These are phyloP conservation scores for Ypsolopha scabrella DNA, from an alignment of 2,888 invertebrate genomes.

Conservation along the genomic window DNA sequence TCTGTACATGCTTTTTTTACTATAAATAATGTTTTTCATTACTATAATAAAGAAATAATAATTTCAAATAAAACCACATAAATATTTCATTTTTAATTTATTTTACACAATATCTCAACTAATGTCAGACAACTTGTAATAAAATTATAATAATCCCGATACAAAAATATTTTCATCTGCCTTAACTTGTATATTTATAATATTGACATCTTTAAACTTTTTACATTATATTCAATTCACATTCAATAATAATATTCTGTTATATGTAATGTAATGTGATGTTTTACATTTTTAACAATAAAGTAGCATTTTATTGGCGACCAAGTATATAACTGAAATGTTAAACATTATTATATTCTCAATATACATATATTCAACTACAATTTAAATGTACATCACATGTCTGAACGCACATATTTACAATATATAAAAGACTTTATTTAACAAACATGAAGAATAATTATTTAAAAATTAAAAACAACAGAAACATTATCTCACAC, in stretches of 20 bases:
- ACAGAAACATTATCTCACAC: constrained; percentile 62
- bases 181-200: constrained; percentile 43
- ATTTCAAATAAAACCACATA: too few species aligned
- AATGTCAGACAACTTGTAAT: constrained; percentile 51
- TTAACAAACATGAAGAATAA: constrained; percentile 28
- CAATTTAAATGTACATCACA: constrained; percentile 34
- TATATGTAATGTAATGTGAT: constrained; percentile 12
- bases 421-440: constrained; percentile 30
- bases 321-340: neutral
- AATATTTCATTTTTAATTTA: constrained; percentile 38
- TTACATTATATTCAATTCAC: constrained; percentile 31
- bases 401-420: constrained; percentile 42
- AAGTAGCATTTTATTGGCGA: neutral
- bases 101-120: constrained; percentile 63
- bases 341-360: neutral
- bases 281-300: constrained; percentile 16
- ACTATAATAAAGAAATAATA: too few species aligned
- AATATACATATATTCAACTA: constrained; percentile 6
- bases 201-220: constrained; percentile 55
- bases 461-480: constrained; percentile 47
- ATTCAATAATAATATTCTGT: constrained; percentile 10
- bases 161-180: constrained; percentile 65
- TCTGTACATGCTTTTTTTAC: too few species aligned
- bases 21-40: too few species aligned
- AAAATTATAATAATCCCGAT: constrained; percentile 61